Percentiles rank a stretch among this genome's conserved stretches.
These are phyloP conservation scores for Cerastis leucographa DNA, from an alignment of 2,888 invertebrate species.

Conservation along the genomic window DNA sequence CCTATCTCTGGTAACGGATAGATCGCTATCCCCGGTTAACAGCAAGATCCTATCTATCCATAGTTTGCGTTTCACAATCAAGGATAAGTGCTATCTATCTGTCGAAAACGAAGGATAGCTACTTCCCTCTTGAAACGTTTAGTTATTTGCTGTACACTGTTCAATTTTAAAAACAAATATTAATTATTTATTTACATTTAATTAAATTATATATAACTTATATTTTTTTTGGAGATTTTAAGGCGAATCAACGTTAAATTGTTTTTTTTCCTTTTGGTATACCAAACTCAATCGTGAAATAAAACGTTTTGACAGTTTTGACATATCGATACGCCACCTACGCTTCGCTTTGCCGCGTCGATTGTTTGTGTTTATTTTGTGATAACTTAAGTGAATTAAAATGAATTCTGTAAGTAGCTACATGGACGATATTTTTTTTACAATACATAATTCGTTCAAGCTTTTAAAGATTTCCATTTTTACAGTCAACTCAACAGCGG, in stretches of 20 bases:
- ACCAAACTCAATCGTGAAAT: neutral
- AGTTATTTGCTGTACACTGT: no score
- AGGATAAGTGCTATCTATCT: no score
- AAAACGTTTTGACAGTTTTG: conserved; percentile 2
- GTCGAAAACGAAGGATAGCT: no score
- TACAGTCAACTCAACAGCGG: neutral
- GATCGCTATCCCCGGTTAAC: no score
- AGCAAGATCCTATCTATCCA: no score
- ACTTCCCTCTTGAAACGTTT: no score
- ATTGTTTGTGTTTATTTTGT: neutral
- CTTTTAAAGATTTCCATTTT: neutral
- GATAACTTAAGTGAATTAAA: neutral
- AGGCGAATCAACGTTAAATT: neutral
- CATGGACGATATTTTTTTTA: neutral
- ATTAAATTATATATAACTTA: neutral
- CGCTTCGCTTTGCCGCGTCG: neutral
- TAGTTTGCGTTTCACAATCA: no score
- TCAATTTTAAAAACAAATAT: no score
- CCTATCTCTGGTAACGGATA: no score
- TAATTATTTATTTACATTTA: no score
- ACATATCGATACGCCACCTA: neutral
- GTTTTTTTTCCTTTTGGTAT: neutral
- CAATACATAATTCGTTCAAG: neutral
- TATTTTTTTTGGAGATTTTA: neutral
- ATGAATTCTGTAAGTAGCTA: neutral